Evolutionary conservation across 2,113 vertebrate genomes (phyloP).

Genomic region (Rhodinocichla rosea): DNA sequence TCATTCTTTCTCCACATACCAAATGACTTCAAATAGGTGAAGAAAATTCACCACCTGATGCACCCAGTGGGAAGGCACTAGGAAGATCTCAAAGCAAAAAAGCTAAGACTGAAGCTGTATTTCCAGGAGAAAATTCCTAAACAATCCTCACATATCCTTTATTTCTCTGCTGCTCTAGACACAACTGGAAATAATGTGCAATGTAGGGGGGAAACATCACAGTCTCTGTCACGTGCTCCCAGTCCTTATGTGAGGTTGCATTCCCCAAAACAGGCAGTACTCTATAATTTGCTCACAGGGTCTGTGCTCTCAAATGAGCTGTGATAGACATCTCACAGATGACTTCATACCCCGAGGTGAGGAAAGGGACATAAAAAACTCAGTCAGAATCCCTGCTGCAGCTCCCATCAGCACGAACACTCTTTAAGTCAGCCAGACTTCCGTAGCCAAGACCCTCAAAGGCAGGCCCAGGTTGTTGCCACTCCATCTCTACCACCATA

Average conservation of each 20-base stretch:
- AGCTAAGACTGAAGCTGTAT: neutral
- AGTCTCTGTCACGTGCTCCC: neutral
- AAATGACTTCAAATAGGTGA: constrained; percentile 3
- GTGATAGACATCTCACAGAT: neutral
- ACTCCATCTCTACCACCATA: neutral
- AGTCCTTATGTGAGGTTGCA: neutral
- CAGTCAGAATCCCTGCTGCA: neutral
- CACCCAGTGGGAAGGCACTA: neutral
- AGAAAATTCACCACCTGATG: neutral
- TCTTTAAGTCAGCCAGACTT: neutral
- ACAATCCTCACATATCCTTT: neutral
- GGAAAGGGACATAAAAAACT: neutral
- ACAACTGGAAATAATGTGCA: neutral
- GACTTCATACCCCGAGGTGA: neutral
- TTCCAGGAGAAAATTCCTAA: neutral
- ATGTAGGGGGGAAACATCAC: neutral
- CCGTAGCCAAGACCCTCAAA: neutral
- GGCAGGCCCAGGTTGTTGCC: neutral
- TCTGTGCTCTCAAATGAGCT: neutral
- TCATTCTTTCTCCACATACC: constrained; percentile 27
- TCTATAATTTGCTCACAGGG: neutral
- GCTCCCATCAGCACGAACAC: neutral
- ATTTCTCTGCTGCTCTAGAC: neutral
- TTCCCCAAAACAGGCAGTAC: neutral
- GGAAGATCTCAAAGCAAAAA: neutral